Percentiles rank a stretch among this genome's conserved stretches.
Evolutionary conservation across 2,888 invertebrate genomes (phyloP).

Genomic region (Acanthosepion esculentum): DNA sequence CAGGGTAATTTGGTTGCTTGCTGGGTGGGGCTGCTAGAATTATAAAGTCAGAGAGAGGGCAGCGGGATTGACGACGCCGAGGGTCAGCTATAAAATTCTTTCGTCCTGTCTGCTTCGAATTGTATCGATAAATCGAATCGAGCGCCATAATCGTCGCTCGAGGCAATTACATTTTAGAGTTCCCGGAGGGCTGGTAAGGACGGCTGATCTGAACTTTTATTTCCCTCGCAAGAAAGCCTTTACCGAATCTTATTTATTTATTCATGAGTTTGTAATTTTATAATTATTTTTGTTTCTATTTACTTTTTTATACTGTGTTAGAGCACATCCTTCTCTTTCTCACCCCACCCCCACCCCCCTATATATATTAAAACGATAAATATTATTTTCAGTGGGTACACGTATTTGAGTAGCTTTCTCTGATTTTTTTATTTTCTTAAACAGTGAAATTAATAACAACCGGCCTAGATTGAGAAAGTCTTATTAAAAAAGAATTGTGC

Average conservation of each 20-base stretch:
- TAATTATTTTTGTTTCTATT: background rate
- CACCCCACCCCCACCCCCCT: rapidly evolving
- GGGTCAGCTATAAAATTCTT: background rate
- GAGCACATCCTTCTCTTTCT: background rate
- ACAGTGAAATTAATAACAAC: too few relatives aligned
- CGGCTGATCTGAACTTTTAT: background rate
- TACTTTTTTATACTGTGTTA: background rate
- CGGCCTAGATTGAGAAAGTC: too few relatives aligned
- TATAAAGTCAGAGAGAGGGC: background rate
- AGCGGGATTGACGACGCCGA: background rate
- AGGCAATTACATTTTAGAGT: background rate
- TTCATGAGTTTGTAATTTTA: background rate
- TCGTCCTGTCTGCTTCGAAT: background rate
- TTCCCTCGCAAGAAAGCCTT: background rate
- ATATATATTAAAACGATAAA: too few relatives aligned
- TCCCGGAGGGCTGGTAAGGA: background rate
- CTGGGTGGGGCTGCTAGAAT: background rate
- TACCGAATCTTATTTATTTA: background rate
- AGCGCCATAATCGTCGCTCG: background rate
- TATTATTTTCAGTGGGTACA: too few relatives aligned
- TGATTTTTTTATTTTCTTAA: too few relatives aligned
- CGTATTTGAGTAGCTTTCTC: too few relatives aligned
- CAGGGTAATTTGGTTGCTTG: background rate
- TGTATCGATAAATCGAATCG: background rate
- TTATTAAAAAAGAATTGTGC: too few relatives aligned